These are phyloP conservation scores for Zootermopsis nevadensis DNA, from an alignment of 2,888 invertebrate genomes.

Conservation along the genomic window DNA sequence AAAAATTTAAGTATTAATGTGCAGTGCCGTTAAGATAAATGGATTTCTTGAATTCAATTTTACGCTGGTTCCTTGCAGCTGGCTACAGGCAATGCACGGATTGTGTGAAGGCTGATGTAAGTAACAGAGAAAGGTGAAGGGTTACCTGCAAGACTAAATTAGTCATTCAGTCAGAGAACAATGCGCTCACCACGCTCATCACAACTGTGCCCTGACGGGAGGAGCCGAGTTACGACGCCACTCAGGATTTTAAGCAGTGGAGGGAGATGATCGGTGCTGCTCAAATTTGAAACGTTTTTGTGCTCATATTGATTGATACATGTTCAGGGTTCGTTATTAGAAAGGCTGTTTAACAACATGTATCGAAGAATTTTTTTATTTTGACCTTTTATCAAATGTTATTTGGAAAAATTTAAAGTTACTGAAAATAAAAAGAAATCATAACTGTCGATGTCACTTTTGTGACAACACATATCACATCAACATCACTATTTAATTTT, in stretches of 20 bases:
- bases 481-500: too few relatives aligned
- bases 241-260: too few relatives aligned
- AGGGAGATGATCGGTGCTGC: too few relatives aligned
- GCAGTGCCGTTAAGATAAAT: slow-evolving; percentile 36
- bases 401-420: too few relatives aligned
- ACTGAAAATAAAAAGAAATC: too few relatives aligned
- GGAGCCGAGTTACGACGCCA: too few relatives aligned
- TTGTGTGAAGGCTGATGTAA: neutral
- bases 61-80: neutral
- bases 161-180: slow-evolving; percentile 10
- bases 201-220: too few relatives aligned
- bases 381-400: too few relatives aligned
- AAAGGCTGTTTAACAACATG: too few relatives aligned
- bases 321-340: neutral
- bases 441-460: too few relatives aligned
- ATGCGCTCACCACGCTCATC: neutral
- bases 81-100: neutral
- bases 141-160: slow-evolving; percentile 20
- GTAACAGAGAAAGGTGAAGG: neutral
- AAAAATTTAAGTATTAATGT: slow-evolving; percentile 29
- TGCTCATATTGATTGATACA: neutral
- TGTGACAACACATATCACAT: too few relatives aligned
- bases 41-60: slow-evolving; percentile 41
- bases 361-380: too few relatives aligned
- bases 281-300: neutral